Evolutionary conservation across 1,140 invertebrate species (phyloP).

Genomic region (Leptinotarsa defecta): DNA sequence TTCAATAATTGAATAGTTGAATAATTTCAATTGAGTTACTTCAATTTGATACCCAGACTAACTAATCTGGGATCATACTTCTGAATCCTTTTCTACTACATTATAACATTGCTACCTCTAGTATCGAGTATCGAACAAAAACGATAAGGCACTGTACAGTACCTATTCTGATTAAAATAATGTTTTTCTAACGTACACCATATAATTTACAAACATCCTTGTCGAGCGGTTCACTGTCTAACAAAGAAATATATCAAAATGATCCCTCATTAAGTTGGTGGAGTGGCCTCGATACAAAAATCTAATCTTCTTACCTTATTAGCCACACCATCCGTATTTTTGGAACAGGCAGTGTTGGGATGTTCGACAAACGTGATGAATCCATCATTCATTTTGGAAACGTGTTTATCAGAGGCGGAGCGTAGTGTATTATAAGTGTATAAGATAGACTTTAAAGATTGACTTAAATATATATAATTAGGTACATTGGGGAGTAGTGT

Average conservation of each 20-base stretch:
- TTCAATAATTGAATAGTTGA: too few relatives aligned
- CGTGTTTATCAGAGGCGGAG: background rate
- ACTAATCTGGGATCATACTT: too few relatives aligned
- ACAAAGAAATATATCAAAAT: slow-evolving; percentile 8
- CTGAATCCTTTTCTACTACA: too few relatives aligned
- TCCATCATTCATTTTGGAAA: background rate
- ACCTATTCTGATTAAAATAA: background rate
- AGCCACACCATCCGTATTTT: background rate
- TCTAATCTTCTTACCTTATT: slow-evolving; percentile 8
- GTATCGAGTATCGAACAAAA: background rate
- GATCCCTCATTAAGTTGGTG: background rate
- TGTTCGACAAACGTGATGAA: slow-evolving; percentile 3
- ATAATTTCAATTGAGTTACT: too few relatives aligned
- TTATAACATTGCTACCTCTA: background rate
- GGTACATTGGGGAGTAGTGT: too few relatives aligned
- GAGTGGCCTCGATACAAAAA: background rate
- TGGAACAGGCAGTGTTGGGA: background rate
- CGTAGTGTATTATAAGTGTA: background rate
- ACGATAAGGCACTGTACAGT: background rate
- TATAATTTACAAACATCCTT: slow-evolving; percentile 6
- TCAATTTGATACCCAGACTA: too few relatives aligned
- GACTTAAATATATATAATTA: too few relatives aligned
- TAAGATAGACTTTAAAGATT: too few relatives aligned
- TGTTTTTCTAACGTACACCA: background rate
- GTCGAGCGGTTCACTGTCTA: background rate